Conservation (phyloP, 2,797 vertebrate species). For the Stomatorhinus walkeri region DNA sequence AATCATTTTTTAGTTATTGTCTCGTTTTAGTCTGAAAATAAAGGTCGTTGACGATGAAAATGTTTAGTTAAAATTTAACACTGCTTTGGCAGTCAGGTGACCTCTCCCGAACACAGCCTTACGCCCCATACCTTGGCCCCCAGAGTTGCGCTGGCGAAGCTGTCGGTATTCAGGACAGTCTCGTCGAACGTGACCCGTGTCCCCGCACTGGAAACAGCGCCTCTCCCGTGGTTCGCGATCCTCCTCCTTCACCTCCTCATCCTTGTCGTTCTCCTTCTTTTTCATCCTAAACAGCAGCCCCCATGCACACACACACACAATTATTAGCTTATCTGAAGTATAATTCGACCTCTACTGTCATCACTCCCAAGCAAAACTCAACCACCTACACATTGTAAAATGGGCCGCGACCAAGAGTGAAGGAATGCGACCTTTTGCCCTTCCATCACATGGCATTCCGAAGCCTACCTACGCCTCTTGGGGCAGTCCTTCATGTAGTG, state of each 20-base stretch:
- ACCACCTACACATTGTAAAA: background rate
- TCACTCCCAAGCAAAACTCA: background rate
- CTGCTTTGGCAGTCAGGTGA: background rate
- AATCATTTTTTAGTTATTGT: too few relatives aligned
- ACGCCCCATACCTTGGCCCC: conserved; percentile 44
- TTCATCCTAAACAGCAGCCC: conserved; percentile 67
- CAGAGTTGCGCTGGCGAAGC: conserved; percentile 73
- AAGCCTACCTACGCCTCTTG: conserved; percentile 83
- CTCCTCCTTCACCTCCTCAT: conserved; percentile 82
- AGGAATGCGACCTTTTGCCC: background rate
- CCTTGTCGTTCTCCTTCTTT: conserved; percentile 92
- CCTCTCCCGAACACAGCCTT: background rate
- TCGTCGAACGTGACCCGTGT: conserved; percentile 85
- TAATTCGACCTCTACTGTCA: background rate
- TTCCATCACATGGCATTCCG: background rate
- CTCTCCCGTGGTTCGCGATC: conserved; percentile 85
- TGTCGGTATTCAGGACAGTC: conserved; percentile 92
- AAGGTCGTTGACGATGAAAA: too few relatives aligned
- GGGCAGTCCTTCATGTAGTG: conserved; percentile 99
- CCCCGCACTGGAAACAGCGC: conserved; percentile 93
- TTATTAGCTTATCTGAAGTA: background rate
- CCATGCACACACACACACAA: background rate
- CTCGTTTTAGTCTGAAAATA: too few relatives aligned
- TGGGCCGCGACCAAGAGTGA: background rate
- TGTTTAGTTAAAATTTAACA: too few relatives aligned